Conservation (phyloP, 2,888 invertebrate species). For the Amiota communis region DNA sequence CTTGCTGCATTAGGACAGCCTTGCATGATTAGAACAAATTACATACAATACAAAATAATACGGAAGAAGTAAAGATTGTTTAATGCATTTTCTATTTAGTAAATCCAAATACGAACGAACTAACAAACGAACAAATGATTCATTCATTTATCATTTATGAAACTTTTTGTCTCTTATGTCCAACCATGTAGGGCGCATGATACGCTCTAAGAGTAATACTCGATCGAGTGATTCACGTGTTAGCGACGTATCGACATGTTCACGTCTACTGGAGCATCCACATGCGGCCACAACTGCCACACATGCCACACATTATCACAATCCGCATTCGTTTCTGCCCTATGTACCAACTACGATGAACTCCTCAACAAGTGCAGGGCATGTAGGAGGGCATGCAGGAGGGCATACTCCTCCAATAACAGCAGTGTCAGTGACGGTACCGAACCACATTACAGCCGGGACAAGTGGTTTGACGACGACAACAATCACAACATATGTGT, state of each 20-base stretch:
- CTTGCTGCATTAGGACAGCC: slow-evolving; percentile 32
- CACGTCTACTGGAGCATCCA: slow-evolving; percentile 70
- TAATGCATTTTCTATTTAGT: slow-evolving; percentile 10
- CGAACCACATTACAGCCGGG: slow-evolving; percentile 43
- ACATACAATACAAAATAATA: too few relatives aligned
- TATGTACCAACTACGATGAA: slow-evolving; percentile 59
- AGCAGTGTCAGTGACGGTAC: neutral
- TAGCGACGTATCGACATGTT: slow-evolving; percentile 72
- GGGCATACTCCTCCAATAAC: neutral
- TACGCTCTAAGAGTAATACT: slow-evolving; percentile 72
- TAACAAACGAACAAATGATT: too few relatives aligned
- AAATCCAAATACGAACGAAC: neutral
- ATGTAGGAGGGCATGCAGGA: neutral
- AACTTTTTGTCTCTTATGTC: neutral
- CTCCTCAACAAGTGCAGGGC: neutral
- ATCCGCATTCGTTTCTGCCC: slow-evolving; percentile 47
- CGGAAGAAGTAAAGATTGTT: too few relatives aligned
- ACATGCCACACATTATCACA: slow-evolving; percentile 60
- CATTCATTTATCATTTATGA: too few relatives aligned
- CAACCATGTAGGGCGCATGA: slow-evolving; percentile 67
- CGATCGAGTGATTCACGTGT: slow-evolving; percentile 72
- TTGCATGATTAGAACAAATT: too few relatives aligned
- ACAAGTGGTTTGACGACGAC: slow-evolving; percentile 42
- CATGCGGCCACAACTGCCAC: slow-evolving; percentile 61
- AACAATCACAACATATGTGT: slow-evolving; percentile 59